Base-by-base conservation (phyloP, 2,888 invertebrate species). In the Phengaris alcon region DNA sequence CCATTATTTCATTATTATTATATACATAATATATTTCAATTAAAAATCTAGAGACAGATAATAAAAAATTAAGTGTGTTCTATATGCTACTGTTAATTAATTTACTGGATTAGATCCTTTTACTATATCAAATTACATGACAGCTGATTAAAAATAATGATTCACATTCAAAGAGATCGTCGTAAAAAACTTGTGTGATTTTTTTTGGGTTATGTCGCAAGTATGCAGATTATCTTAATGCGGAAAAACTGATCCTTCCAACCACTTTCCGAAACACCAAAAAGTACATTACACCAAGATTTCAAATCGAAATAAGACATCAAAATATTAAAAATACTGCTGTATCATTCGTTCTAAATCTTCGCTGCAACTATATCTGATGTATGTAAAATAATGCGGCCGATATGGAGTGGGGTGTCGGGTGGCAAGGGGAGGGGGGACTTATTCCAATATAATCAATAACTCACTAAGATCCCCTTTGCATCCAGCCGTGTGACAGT, bases 401-500 rank as follows among this genome's bases (percentile, higher is more conserved):
- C 90, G 90, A 91, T 90, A 91, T 89, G 91, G 91, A 86, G 85
- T 88, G 84, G 86, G 86, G 90, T 88, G 87, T 4, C 15, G 54
- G 72, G 52, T 52, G 72, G 69, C 35, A 10, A 88, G 78, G 80
- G 82, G 85, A 85, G 82, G 84, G 89, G 87, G 90, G 92, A 91
- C 93, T 93, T 93, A 93, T 93, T 93, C 90, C 93, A 89, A 93
- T 93, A 93, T 93, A 93, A 93, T 93, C 93, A 93, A 93, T 93
- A 93, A 93, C 93, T 93, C 92, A 93, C 91, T 89, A 87, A 90
- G 91, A 93, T 93, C 93, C 93, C 93, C 93, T 93, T 93, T 93
- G 93, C 93, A 93, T 93, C 90, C 90, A 89, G 85, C 87, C 89
- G 87, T 88, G 92, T 92, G 93, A 93, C 93, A 93, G 91, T 91